phyloP scores from a whole-genome alignment of 2,888 invertebrate species.

The Temnothorax ravouxi region DNA sequence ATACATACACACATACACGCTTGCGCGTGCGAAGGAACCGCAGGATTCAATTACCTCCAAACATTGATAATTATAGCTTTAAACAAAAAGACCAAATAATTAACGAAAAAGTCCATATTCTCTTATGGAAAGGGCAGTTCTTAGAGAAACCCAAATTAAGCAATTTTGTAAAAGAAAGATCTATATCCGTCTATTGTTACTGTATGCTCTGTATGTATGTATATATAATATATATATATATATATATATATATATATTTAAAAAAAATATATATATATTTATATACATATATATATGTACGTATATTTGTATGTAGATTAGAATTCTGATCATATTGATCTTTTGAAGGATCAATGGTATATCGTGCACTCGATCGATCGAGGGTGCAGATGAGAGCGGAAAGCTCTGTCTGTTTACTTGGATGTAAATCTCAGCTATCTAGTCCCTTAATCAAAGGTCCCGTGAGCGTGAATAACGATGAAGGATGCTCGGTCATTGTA shows the following conservation, averaged over 20 bases:
- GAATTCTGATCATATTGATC: constrained; percentile 62
- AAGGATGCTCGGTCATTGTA: not conserved
- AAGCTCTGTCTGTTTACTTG: not conserved
- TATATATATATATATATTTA: constrained; percentile 49
- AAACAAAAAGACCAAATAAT: constrained; percentile 79
- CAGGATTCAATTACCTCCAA: constrained; percentile 65
- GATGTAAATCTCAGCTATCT: constrained; percentile 6
- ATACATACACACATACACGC: not conserved
- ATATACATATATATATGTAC: not conserved
- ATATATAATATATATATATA: no score
- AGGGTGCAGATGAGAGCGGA: constrained; percentile 18
- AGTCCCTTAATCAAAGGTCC: not conserved
- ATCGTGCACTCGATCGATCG: constrained; percentile 52
- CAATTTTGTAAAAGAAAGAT: constrained; percentile 64
- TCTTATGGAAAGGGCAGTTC: constrained; percentile 67
- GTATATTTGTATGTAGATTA: constrained; percentile 24
- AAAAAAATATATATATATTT: constrained; percentile 30
- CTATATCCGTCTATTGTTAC: constrained; percentile 61
- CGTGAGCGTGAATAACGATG: not conserved
- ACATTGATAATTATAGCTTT: constrained; percentile 76
- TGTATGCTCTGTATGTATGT: constrained; percentile 62
- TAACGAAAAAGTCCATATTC: constrained; percentile 72
- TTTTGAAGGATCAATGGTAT: constrained; percentile 43
- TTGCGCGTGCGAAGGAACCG: not conserved
- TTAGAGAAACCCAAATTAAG: constrained; percentile 66